Evolutionary conservation across 2,888 invertebrate genomes (phyloP).

Genomic region (Drosophila peninsularis): DNA sequence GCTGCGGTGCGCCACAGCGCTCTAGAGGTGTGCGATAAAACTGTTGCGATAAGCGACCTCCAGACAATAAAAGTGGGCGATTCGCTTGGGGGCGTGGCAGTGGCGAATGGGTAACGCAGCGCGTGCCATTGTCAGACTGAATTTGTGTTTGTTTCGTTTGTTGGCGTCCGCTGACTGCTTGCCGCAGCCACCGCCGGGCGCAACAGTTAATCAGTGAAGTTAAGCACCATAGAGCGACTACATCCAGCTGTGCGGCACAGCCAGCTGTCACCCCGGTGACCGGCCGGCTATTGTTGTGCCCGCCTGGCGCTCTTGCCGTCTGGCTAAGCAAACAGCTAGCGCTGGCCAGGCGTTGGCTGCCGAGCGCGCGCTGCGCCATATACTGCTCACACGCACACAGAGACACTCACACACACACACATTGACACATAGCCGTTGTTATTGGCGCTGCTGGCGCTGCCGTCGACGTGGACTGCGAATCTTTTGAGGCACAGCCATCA

Average conservation of each 20-base stretch:
- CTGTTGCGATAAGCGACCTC: slow-evolving; percentile 47
- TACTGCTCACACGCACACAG: slow-evolving; percentile 8
- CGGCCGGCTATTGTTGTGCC: slow-evolving; percentile 34
- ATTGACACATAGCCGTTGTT: slow-evolving; percentile 21
- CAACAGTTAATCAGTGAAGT: slow-evolving; percentile 70
- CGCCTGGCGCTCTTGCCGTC: slow-evolving; percentile 19
- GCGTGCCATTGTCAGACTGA: slow-evolving; percentile 41
- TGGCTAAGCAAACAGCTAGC: slow-evolving; percentile 43
- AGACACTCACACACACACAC: slow-evolving; percentile 4
- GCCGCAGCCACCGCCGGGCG: slow-evolving; percentile 26
- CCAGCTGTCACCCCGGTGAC: slow-evolving; percentile 41
- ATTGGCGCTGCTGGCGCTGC: slow-evolving; percentile 36
- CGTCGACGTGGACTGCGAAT: slow-evolving; percentile 49
- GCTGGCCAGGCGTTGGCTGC: slow-evolving; percentile 33
- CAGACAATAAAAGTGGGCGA: slow-evolving; percentile 34
- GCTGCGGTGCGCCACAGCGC: slow-evolving; percentile 46
- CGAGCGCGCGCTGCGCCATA: slow-evolving; percentile 8
- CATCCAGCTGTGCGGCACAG: slow-evolving; percentile 61
- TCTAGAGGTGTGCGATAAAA: slow-evolving; percentile 46
- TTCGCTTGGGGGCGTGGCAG: neutral
- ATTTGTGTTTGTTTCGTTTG: slow-evolving; percentile 24
- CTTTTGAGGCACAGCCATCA: slow-evolving; percentile 66
- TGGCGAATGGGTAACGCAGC: slow-evolving; percentile 28
- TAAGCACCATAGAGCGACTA: slow-evolving; percentile 53
- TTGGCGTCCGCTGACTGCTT: slow-evolving; percentile 17